phyloP scores from a whole-genome alignment of 2,113 vertebrate genomes.

The Sturnira hondurensis region DNA sequence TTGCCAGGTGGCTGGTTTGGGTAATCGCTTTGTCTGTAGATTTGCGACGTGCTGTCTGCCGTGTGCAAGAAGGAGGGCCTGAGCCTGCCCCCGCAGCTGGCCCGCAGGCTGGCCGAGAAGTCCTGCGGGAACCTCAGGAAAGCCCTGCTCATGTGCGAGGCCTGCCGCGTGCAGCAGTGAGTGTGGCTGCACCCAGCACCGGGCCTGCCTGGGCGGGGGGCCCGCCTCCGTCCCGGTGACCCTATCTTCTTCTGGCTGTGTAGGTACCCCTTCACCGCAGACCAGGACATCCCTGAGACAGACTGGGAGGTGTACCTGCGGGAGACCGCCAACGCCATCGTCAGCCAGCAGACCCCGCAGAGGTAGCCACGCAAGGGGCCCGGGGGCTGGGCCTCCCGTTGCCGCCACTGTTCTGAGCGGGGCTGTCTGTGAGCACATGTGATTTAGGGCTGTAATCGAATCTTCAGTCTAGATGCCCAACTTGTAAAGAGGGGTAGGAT shows the following conservation, averaged over 20 bases:
- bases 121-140: conserved; percentile 95
- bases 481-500: neutral
- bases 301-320: conserved; percentile 98
- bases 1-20: neutral
- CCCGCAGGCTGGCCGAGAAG: conserved; percentile 90
- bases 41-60: conserved; percentile 88
- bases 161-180: conserved; percentile 98
- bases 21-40: conserved; percentile 77
- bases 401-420: neutral
- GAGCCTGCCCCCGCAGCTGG: conserved; percentile 89
- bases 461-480: neutral
- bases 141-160: conserved; percentile 96
- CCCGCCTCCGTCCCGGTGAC: too few species aligned
- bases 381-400: too few species aligned
- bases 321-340: conserved; percentile 94
- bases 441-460: neutral
- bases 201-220: too few species aligned
- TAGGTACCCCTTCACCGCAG: conserved; percentile 93
- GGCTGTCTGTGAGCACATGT: neutral
- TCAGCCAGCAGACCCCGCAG: conserved; percentile 95
- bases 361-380: conserved; percentile 71
- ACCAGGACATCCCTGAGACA: conserved; percentile 94
- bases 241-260: neutral
- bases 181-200: conserved; percentile 61
- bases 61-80: conserved; percentile 97